Evolutionary conservation across 2,888 invertebrate genomes (phyloP), one percentile per base, ranked within the genome.

Genomic region (Podabrus alpinus): DNA sequence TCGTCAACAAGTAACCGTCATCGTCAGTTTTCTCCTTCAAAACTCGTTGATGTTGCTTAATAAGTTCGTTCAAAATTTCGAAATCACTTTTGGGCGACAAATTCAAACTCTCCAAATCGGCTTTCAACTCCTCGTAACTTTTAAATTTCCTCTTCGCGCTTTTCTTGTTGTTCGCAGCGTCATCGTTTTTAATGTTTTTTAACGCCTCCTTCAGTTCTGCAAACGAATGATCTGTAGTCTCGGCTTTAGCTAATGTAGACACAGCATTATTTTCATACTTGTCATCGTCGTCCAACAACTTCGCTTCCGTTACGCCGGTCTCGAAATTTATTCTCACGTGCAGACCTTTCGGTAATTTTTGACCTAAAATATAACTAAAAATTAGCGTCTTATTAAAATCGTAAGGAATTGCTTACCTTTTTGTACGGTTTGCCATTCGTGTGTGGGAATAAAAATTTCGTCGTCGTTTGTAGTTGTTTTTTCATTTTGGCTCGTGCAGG

Each of bases 321-420:
- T 92, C 87, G n/a, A 95, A 87, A 87, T 95, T 93, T 74, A 95
- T 90, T 67, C 94, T 88, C 5, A 94, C 89, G 84, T 95, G 95
- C 3, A 95, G 87, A 1, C 95, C 95, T 73, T 89, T 86, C 1
- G 95, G 94, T 80, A 95, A 89, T 15, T 89, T 88, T 85, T 94
- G 93, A 75, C 92, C 95, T 93, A 79, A 62, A 86, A 85, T 10
- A 15, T 17, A 17, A n/a, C n/a, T 60, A 45, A 17, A 59, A 19
- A 59, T 73, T 4, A 61, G 25, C 10, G 15, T 72, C 64, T 60
- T 68, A 10, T 67, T 61, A 9, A 45, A 45, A 9, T n/a, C 68
- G 69, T 67, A 68, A 0, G 75, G 10, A 72, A n/a, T 9, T 72
- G 79, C 81, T 82, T 85, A 92, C 92, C 92, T 88, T 91, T 89